A percentile compares a stretch with the other conserved stretches of the same genome.
Evolutionary conservation across 1,140 invertebrate species (phyloP).

Genomic region (Anoplolepis gracilipes): DNA sequence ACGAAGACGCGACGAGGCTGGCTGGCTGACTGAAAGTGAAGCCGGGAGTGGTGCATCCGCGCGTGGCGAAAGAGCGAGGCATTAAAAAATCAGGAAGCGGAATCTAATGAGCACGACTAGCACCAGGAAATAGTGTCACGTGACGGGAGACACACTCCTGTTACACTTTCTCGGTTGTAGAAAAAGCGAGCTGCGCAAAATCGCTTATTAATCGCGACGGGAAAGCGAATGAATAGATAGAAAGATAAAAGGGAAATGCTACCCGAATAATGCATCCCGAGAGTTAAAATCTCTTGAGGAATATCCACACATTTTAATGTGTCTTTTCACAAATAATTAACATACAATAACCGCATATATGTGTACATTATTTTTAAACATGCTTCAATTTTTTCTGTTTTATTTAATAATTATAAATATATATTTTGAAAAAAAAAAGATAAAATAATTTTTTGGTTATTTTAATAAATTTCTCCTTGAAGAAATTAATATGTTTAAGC

Average conservation of each 20-base stretch:
- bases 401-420: too few relatives aligned
- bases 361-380: too few relatives aligned
- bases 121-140: constrained; percentile 69
- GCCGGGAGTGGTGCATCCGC: constrained; percentile 58
- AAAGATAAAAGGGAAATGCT: background rate
- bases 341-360: too few relatives aligned
- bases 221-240: background rate
- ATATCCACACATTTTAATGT: too few relatives aligned
- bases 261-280: too few relatives aligned
- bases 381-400: too few relatives aligned
- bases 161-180: constrained; percentile 49
- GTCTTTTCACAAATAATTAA: too few relatives aligned
- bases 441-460: too few relatives aligned
- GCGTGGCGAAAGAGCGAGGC: constrained; percentile 67
- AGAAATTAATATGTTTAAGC: too few relatives aligned
- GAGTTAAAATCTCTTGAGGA: too few relatives aligned
- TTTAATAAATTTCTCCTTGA: too few relatives aligned
- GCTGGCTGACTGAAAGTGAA: background rate
- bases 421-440: too few relatives aligned
- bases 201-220: constrained; percentile 28
- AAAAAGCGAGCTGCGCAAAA: constrained; percentile 1
- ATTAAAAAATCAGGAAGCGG: constrained; percentile 72
- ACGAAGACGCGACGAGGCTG: constrained; percentile 4
- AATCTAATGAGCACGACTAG: constrained; percentile 70
- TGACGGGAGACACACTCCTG: constrained; percentile 44